Evolutionary conservation across 2,797 vertebrate genomes (phyloP).

Genomic region (Salmo trutta): DNA sequence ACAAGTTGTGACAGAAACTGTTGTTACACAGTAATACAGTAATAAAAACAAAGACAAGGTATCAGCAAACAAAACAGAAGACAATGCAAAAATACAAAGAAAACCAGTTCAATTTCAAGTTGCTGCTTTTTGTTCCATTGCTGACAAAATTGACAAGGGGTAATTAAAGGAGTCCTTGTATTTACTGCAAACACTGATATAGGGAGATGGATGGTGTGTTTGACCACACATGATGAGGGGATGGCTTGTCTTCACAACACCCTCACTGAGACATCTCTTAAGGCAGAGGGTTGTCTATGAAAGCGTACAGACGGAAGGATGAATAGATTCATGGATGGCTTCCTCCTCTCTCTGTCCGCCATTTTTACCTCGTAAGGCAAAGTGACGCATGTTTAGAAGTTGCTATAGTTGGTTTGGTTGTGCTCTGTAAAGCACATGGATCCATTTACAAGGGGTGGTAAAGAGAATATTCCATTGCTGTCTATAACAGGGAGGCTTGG

Average conservation of each 20-base stretch:
- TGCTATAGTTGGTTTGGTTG: conserved; percentile 34
- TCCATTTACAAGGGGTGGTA: conserved; percentile 35
- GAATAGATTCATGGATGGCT: conserved; percentile 12
- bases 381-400: conserved; percentile 27
- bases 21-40: conserved; percentile 31
- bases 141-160: neutral
- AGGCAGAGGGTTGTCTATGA: neutral
- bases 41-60: conserved; percentile 13
- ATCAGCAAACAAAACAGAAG: conserved; percentile 1
- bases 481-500: conserved; percentile 26
- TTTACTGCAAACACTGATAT: neutral
- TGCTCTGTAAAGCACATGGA: conserved; percentile 45
- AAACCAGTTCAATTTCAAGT: neutral
- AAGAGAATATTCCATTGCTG: conserved; percentile 26
- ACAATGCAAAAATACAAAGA: conserved; percentile 14
- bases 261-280: neutral
- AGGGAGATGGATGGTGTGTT: neutral
- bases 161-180: neutral
- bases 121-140: neutral
- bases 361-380: neutral
- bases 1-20: conserved; percentile 28
- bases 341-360: neutral
- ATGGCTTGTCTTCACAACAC: neutral
- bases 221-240: neutral
- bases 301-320: neutral